Conservation (phyloP, 2,888 invertebrate genomes). For the Antitype chi region DNA sequence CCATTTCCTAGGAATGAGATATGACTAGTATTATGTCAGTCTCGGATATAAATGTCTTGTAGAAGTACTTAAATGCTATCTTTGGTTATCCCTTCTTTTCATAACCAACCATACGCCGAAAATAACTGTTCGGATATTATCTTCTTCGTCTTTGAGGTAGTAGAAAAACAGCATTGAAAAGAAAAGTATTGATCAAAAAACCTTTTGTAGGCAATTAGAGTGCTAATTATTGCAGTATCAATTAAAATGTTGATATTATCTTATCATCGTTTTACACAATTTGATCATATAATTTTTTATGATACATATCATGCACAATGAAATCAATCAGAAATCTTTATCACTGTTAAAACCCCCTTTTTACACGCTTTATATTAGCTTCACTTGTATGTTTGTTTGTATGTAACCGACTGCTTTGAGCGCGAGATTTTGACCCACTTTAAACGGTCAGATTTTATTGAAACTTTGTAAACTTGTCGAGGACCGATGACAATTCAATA, state of each 20-base stretch:
- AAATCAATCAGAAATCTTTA: not conserved
- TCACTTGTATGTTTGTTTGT: too few relatives aligned
- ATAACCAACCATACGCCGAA: not conserved
- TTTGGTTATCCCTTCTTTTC: not conserved
- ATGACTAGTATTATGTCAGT: not conserved
- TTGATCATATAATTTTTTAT: not conserved
- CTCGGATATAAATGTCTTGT: not conserved
- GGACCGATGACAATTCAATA: too few relatives aligned
- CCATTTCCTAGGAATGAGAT: not conserved
- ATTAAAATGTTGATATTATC: constrained; percentile 17
- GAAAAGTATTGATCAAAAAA: not conserved
- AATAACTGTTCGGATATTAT: not conserved
- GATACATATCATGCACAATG: constrained; percentile 1
- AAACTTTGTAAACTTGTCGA: too few relatives aligned
- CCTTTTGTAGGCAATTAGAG: not conserved
- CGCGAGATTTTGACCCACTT: too few relatives aligned
- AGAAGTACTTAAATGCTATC: not conserved
- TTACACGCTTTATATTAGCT: too few relatives aligned
- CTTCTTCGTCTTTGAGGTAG: not conserved
- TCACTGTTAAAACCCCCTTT: not conserved
- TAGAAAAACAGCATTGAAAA: not conserved
- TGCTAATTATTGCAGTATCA: constrained; percentile 9
- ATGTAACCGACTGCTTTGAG: too few relatives aligned
- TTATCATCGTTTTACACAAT: not conserved
- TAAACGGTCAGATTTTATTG: too few relatives aligned